These are phyloP conservation scores for Zaprionus ornatus DNA, from an alignment of 1,140 invertebrate genomes.

Conservation along the genomic window DNA sequence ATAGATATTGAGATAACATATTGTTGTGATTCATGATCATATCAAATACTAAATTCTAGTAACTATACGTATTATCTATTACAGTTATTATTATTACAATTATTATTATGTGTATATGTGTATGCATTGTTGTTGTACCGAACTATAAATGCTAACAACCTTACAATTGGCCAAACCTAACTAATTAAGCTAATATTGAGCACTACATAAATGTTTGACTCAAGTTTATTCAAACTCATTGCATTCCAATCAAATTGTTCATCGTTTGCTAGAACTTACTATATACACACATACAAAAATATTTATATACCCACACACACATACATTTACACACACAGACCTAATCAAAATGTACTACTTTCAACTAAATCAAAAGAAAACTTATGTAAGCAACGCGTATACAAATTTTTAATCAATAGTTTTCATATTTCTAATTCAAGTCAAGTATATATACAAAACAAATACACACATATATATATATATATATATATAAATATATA, in stretches of 20 bases:
- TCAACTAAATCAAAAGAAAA: constrained; percentile 53
- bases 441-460: constrained; percentile 37
- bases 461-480: constrained; percentile 16
- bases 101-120: constrained; percentile 29
- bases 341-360: constrained; percentile 57
- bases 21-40: constrained; percentile 81
- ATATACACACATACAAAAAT: constrained; percentile 24
- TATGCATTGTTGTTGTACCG: constrained; percentile 64
- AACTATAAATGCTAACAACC: constrained; percentile 52
- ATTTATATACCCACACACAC: constrained; percentile 1
- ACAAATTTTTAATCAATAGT: constrained; percentile 74
- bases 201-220: constrained; percentile 9
- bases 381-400: constrained; percentile 58
- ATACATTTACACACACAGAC: constrained; percentile 45
- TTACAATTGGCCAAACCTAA: constrained; percentile 66
- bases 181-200: constrained; percentile 54
- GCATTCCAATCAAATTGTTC: constrained; percentile 65
- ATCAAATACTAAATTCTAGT: constrained; percentile 72
- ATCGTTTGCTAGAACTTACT: constrained; percentile 48
- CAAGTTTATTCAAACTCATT: constrained; percentile 45
- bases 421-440: constrained; percentile 63
- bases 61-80: constrained; percentile 39
- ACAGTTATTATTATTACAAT: constrained; percentile 24
- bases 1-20: constrained; percentile 66
- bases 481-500: constrained; percentile 10